Conservation (phyloP, 2,113 vertebrate species). For the Cynopterus brachyotis region DNA sequence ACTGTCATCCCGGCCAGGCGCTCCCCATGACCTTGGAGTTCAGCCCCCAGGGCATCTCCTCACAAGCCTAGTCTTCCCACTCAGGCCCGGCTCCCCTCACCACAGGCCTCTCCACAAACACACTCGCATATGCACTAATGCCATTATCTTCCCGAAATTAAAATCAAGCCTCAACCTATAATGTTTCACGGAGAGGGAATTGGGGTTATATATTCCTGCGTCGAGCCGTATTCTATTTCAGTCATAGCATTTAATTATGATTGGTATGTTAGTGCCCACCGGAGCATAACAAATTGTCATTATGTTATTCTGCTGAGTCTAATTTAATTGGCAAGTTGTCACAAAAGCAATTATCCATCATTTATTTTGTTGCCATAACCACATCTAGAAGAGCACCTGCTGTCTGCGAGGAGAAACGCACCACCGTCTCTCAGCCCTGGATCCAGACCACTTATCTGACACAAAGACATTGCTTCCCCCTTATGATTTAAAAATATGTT, state of each 20-base stretch:
- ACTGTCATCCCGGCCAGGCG: not conserved
- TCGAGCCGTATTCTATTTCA: slow-evolving; percentile 89
- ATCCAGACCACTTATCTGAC: slow-evolving; percentile 83
- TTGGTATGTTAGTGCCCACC: slow-evolving; percentile 97
- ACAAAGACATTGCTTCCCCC: slow-evolving; percentile 82
- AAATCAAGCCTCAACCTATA: slow-evolving; percentile 90
- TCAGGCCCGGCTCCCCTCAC: slow-evolving; percentile 56
- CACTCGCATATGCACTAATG: slow-evolving; percentile 85
- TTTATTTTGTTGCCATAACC: slow-evolving; percentile 98
- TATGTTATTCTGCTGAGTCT: slow-evolving; percentile 97
- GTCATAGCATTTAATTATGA: slow-evolving; percentile 96
- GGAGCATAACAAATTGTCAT: slow-evolving; percentile 98
- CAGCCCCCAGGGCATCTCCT: not conserved
- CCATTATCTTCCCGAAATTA: slow-evolving; percentile 90
- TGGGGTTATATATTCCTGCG: slow-evolving; percentile 92
- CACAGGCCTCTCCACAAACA: slow-evolving; percentile 76
- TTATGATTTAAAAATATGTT: slow-evolving; percentile 75
- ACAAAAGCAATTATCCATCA: slow-evolving; percentile 98
- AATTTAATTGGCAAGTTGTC: slow-evolving; percentile 99
- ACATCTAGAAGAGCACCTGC: slow-evolving; percentile 95
- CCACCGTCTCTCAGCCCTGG: slow-evolving; percentile 82
- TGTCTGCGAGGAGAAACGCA: slow-evolving; percentile 85
- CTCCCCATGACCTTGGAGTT: not conserved
- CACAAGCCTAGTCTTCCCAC: slow-evolving; percentile 35
- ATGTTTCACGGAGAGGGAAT: slow-evolving; percentile 90